Evolutionary conservation across 2,888 invertebrate genomes (phyloP).

Genomic region (Mythimna lalbum): DNA sequence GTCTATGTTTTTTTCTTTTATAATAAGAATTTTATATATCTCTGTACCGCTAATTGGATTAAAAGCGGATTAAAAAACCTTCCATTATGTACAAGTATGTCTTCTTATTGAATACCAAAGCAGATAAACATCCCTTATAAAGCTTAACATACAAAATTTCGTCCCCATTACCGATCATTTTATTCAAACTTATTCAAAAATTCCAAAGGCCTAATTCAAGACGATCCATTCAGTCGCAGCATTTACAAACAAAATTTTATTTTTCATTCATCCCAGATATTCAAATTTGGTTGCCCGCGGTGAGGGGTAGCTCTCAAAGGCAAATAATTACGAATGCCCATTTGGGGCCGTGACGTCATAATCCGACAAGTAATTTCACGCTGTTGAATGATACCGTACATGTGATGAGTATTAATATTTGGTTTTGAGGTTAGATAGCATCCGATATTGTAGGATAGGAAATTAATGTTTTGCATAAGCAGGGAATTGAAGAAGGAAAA

Average conservation of each 20-base stretch:
- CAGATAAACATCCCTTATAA: background rate
- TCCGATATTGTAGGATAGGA: slow-evolving; percentile 13
- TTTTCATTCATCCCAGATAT: slow-evolving; percentile 70
- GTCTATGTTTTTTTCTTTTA: background rate
- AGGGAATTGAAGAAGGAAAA: background rate
- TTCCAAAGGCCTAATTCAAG: slow-evolving; percentile 36
- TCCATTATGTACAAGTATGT: background rate
- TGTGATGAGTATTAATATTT: slow-evolving; percentile 54
- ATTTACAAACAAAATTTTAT: slow-evolving; percentile 67
- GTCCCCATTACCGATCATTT: slow-evolving; percentile 19
- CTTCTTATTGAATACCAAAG: background rate
- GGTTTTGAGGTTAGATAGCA: slow-evolving; percentile 20
- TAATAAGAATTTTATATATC: background rate
- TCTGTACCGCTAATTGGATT: background rate
- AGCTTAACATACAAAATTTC: background rate
- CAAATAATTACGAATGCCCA: slow-evolving; percentile 72
- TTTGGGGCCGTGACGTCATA: slow-evolving; percentile 60
- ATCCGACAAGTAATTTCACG: slow-evolving; percentile 63
- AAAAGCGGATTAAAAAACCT: background rate
- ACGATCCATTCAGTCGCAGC: slow-evolving; percentile 68
- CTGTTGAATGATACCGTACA: slow-evolving; percentile 54
- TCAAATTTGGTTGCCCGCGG: slow-evolving; percentile 66
- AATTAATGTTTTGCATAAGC: slow-evolving; percentile 17
- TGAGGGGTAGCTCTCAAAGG: slow-evolving; percentile 75
- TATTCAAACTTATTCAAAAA: slow-evolving; percentile 30